Conservation (phyloP, 1,140 invertebrate genomes). For the Meloidogyne exigua region DNA sequence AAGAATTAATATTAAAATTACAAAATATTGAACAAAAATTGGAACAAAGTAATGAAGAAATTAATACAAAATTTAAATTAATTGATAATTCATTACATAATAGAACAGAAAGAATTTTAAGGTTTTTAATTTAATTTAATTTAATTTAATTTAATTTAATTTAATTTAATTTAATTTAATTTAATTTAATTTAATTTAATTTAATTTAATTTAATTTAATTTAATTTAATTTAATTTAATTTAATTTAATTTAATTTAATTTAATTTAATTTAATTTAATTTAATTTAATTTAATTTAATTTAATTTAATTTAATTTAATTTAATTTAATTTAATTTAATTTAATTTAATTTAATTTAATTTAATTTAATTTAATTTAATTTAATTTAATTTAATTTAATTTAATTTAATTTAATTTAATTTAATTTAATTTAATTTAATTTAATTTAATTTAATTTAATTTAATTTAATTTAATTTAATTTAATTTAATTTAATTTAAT, state of each 20-base stretch:
- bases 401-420: not conserved
- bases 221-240: not conserved
- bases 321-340: not conserved
- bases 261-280: not conserved
- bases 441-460: too few species aligned
- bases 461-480: not conserved
- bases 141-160: not conserved
- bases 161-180: too few species aligned
- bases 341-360: too few species aligned
- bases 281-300: not conserved
- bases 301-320: too few species aligned
- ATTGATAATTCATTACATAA: not conserved
- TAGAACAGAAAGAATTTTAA: conserved; percentile 1
- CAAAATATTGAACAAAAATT: not conserved
- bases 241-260: too few species aligned
- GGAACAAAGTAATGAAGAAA: not conserved
- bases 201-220: too few species aligned
- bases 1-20: not conserved
- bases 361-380: not conserved
- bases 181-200: not conserved
- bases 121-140: not conserved
- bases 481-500: too few species aligned
- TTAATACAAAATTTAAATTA: not conserved
- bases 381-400: too few species aligned
- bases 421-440: not conserved